phyloP scores from a whole-genome alignment of 1,140 invertebrate species.

The Apis dorsata region DNA sequence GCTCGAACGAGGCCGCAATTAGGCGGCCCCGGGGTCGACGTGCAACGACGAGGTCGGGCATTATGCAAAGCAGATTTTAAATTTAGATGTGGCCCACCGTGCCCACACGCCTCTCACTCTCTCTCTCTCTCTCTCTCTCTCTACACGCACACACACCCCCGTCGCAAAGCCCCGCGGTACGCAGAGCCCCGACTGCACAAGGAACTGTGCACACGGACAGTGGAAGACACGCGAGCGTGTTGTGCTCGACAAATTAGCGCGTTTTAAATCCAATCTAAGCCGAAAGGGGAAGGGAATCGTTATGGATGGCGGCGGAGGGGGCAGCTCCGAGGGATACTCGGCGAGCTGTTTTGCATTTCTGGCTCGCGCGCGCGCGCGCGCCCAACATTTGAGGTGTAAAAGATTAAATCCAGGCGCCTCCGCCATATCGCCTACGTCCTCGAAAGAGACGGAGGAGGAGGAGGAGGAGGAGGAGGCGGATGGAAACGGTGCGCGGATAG shows the following conservation, averaged over 20 bases:
- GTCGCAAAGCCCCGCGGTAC: conserved; percentile 1
- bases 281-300: conserved; percentile 63
- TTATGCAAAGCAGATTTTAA: conserved; percentile 81
- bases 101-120: conserved; percentile 51
- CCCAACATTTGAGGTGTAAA: conserved; percentile 80
- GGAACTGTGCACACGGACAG: conserved; percentile 4
- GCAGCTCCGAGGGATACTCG: conserved; percentile 46
- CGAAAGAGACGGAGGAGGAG: conserved; percentile 41
- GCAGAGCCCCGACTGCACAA: conserved; percentile 17
- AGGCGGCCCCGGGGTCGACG: conserved; percentile 70
- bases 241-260: conserved; percentile 77
- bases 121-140: no score
- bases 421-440: conserved; percentile 64
- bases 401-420: conserved; percentile 77
- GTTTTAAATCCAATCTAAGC: conserved; percentile 78
- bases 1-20: conserved; percentile 77
- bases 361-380: conserved; percentile 53
- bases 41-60: conserved; percentile 68
- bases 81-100: conserved; percentile 77
- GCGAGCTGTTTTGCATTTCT: conserved; percentile 77
- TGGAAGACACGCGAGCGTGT: conserved; percentile 64
- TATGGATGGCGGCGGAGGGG: conserved; percentile 12
- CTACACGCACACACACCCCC: conserved; percentile 37
- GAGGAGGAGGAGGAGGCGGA: conserved; percentile 14
- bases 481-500: conserved; percentile 12